These are phyloP conservation scores for Drosophila burlai DNA, from an alignment of 1,140 invertebrate species.

Conservation along the genomic window DNA sequence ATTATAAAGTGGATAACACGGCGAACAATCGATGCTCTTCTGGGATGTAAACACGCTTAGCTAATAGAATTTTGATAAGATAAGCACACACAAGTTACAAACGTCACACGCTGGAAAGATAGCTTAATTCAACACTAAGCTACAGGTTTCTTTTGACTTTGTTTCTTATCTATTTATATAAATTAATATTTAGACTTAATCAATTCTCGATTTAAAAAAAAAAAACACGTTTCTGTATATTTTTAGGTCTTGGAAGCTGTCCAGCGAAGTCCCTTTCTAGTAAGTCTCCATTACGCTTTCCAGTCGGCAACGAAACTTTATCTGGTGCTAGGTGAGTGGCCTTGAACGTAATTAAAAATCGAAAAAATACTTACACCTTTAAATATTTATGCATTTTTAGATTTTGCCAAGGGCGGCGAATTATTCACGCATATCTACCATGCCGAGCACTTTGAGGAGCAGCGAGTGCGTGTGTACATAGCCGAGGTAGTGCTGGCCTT, in stretches of 20 bases:
- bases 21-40: background rate
- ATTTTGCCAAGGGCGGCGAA: conserved; percentile 97
- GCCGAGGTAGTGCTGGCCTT: conserved; percentile 96
- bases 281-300: conserved; percentile 97
- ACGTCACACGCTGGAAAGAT: too few relatives aligned
- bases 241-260: conserved; percentile 94
- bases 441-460: conserved; percentile 93
- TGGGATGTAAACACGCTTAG: background rate
- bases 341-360: background rate
- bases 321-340: conserved; percentile 92
- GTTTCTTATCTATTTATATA: background rate
- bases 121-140: too few relatives aligned
- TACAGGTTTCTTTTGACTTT: background rate
- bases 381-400: conserved; percentile 87
- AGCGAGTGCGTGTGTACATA: conserved; percentile 94
- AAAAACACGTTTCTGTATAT: too few relatives aligned
- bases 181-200: background rate
- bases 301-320: conserved; percentile 96
- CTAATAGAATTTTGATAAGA: background rate
- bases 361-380: conserved; percentile 18
- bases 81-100: background rate
- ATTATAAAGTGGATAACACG: conserved; percentile 1
- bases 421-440: conserved; percentile 96
- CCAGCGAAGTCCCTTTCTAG: conserved; percentile 94
- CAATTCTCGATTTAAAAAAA: background rate